Evolutionary conservation across 2,797 vertebrate species (phyloP).

Genomic region (Alcedo quadribrachys): DNA sequence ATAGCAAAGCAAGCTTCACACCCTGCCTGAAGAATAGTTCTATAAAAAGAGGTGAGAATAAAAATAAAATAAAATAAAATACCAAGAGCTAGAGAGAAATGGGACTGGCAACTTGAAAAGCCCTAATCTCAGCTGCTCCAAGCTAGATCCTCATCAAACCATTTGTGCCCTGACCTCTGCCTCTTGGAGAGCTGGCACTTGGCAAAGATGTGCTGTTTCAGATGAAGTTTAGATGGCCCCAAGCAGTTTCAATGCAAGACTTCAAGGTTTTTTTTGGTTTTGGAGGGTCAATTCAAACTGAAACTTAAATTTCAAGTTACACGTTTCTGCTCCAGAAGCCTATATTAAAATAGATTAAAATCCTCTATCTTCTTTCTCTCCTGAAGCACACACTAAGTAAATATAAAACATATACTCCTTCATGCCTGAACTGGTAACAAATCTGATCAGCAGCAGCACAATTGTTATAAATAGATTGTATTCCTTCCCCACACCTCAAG

Average conservation of each 20-base stretch:
- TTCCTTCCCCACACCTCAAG: neutral
- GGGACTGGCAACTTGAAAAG: neutral
- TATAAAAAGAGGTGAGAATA: neutral
- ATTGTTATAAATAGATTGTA: accelerated
- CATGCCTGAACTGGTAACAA: neutral
- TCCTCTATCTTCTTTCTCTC: neutral
- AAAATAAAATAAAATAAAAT: neutral
- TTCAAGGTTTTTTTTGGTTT: neutral
- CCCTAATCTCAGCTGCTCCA: neutral
- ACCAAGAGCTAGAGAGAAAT: neutral
- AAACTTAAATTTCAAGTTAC: neutral
- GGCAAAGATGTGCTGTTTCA: neutral
- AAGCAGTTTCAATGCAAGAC: neutral
- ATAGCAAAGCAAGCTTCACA: neutral
- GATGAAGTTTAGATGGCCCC: neutral
- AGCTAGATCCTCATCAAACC: neutral
- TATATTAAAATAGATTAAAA: neutral
- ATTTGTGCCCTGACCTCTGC: neutral
- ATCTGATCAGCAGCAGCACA: neutral
- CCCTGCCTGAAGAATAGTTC: neutral
- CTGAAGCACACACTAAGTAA: neutral
- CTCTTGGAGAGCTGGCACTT: neutral
- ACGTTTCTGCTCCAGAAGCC: neutral
- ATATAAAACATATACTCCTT: neutral
- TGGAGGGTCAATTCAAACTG: neutral